A percentile compares a stretch with the other conserved stretches of the same genome.
Conservation (phyloP, 2,797 vertebrate species). For the Pygocentrus nattereri region DNA sequence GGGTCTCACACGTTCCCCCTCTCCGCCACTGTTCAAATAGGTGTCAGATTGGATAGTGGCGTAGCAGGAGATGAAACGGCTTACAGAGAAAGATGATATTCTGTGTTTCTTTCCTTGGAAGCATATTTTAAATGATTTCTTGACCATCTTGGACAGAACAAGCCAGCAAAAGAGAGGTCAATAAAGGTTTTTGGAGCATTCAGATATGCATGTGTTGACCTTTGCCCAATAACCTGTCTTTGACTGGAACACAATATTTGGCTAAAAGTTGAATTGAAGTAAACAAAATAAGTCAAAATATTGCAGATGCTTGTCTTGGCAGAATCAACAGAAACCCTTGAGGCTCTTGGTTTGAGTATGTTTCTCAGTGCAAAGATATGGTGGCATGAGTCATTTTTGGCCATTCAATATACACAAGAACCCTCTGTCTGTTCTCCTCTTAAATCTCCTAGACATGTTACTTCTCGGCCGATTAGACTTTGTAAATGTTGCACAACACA, state of each 20-base stretch:
- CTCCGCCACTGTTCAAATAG: constrained; percentile 9
- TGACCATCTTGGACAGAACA: background rate
- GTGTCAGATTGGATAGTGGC: constrained; percentile 17
- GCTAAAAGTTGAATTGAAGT: background rate
- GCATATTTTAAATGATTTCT: background rate
- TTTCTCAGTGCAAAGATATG: background rate
- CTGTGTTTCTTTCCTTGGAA: constrained; percentile 9
- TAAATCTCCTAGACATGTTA: constrained; percentile 27
- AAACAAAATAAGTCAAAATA: constrained; percentile 4
- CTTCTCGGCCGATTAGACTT: background rate
- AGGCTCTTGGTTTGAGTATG: background rate
- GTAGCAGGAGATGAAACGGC: constrained; percentile 22
- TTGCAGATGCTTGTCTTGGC: constrained; percentile 8
- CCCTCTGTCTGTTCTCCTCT: constrained; percentile 27
- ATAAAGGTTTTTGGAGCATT: background rate
- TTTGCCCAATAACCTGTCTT: background rate
- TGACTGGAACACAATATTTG: constrained; percentile 1
- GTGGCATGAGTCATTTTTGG: constrained; percentile 10
- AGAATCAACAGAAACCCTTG: background rate
- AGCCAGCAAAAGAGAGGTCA: background rate
- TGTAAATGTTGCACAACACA: constrained; percentile 24
- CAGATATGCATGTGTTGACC: background rate
- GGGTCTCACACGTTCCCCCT: background rate
- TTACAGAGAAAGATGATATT: constrained; percentile 15
- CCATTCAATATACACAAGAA: background rate